Base-by-base conservation (phyloP, 2,113 vertebrate genomes). In the Lagopus leucura region DNA sequence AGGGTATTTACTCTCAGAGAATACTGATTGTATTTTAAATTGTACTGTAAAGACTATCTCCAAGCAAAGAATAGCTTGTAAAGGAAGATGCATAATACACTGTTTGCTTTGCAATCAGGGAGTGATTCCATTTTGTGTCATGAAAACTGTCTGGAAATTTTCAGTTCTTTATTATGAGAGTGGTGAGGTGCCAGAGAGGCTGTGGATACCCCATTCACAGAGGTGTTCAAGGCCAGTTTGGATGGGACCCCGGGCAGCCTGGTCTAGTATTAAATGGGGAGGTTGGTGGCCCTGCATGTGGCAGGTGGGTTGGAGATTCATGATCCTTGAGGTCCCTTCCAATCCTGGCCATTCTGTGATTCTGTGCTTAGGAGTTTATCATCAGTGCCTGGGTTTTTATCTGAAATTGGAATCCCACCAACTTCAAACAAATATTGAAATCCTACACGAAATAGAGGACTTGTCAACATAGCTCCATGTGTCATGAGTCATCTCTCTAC, bases 11-110 rank as follows among this genome's bases (percentile, higher is more conserved):
- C 66, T 81, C 18, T 47, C 63, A 76, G 76, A 72, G 43, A 48
- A 82, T 96, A 95, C 19, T 84, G 80, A 89, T 63, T 81, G 77
- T 82, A 28, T 92, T 92, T 95, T 77, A 81, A 81, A 67, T 78
- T 52, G 88, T 90, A 8, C 58, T 72, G 9, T 32, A 69, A n/a
- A 32, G 18, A 10, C 10, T 69, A 32, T 52, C 60, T 43, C 8
- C 25, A 79, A 82, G 20, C 10, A 81, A 74, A 90, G 32, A 55
- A 64, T 17, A 47, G 60, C 40, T 81, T 75, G 48, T 81, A 69
- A 83, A 83, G 13, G 24, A 34, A 2, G 4, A 12, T 28, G n/a
- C 80, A 42, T 18, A 80, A 11, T 63, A 13, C 15, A 4, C 30
- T 82, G 34, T n/a, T 18, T 6, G 8, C 27, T 70, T 15, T 27